A percentile compares a stretch with the other conserved stretches of the same genome.
phyloP scores from a whole-genome alignment of 1,140 invertebrate genomes.

The Anastatus disparis region DNA sequence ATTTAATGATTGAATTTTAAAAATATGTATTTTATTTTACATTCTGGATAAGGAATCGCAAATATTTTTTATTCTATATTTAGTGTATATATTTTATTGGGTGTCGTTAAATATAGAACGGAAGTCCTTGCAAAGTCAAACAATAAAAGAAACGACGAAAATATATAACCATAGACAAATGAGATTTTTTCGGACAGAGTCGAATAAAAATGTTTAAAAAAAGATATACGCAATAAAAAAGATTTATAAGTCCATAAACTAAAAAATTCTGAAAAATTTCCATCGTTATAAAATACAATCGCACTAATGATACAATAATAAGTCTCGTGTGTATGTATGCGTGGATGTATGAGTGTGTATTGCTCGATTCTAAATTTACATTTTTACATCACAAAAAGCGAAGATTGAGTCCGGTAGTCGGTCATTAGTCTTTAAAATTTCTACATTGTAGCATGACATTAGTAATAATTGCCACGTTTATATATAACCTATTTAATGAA shows the following conservation, averaged over 20 bases:
- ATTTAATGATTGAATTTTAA: too few species aligned
- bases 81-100: too few species aligned
- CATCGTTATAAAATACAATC: background rate
- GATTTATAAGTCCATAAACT: slow-evolving; percentile 7
- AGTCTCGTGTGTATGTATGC: background rate
- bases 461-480: slow-evolving; percentile 10
- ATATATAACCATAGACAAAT: background rate
- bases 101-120: too few species aligned
- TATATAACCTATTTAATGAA: slow-evolving; percentile 5
- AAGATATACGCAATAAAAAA: background rate
- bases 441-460: background rate
- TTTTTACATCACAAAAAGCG: background rate
- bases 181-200: too few species aligned
- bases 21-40: too few species aligned
- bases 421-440: background rate
- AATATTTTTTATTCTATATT: too few species aligned
- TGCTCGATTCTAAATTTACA: background rate
- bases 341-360: too few species aligned
- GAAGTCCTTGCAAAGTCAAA: background rate
- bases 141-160: background rate
- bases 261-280: background rate
- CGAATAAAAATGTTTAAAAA: background rate
- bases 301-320: background rate
- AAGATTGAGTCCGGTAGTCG: background rate
- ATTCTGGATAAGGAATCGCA: too few species aligned